These are phyloP conservation scores for Proteles cristata DNA, from an alignment of 2,113 vertebrate genomes.

Conservation along the genomic window DNA sequence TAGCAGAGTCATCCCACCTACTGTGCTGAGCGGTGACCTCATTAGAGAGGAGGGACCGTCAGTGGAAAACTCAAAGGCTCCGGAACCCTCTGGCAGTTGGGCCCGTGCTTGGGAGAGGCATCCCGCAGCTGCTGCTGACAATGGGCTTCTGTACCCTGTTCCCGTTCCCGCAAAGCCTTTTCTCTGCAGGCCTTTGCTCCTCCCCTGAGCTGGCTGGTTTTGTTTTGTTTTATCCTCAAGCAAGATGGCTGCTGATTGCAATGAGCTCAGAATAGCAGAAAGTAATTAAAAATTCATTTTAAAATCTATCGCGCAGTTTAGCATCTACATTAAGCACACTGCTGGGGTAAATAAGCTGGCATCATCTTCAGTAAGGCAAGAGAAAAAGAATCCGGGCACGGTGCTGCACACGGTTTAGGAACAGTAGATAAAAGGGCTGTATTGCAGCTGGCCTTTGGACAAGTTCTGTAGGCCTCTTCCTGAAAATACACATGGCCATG, in stretches of 20 bases:
- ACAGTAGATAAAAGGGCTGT: neutral
- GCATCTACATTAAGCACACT: constrained; percentile 60
- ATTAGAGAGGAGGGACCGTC: constrained; percentile 62
- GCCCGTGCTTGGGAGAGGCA: neutral
- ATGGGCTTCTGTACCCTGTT: constrained; percentile 53
- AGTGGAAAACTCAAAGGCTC: constrained; percentile 39
- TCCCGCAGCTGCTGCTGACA: constrained; percentile 66
- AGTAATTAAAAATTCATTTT: constrained; percentile 81
- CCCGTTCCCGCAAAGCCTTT: neutral
- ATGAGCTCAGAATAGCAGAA: constrained; percentile 74
- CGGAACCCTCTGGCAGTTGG: constrained; percentile 54
- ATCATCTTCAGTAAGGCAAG: neutral
- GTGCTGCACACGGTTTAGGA: neutral
- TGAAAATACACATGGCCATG: neutral
- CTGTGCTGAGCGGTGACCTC: constrained; percentile 75
- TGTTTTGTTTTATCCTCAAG: constrained; percentile 69
- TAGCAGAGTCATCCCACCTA: constrained; percentile 63
- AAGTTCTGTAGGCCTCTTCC: neutral
- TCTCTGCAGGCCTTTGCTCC: constrained; percentile 23
- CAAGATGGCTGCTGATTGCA: constrained; percentile 78
- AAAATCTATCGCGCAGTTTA: constrained; percentile 63
- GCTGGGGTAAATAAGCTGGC: constrained; percentile 63
- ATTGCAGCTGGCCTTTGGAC: neutral
- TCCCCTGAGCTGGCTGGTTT: neutral
- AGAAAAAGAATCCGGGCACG: neutral